Base-by-base conservation (phyloP, 2,888 invertebrate genomes). In the Falcaria lacertinaria region DNA sequence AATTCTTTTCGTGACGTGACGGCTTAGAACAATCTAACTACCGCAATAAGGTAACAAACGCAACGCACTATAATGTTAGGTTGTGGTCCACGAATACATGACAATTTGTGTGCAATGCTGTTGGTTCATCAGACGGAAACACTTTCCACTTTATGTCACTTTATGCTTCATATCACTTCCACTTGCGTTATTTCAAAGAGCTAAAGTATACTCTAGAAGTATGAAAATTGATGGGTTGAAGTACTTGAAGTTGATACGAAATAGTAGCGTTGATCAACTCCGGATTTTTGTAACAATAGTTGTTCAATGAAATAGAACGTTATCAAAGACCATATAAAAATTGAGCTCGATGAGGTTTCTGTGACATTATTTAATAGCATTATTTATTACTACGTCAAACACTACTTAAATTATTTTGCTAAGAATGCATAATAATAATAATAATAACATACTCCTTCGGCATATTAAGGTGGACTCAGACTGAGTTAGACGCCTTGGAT, bases 81-180 rank as follows among this genome's bases (percentile, higher is more conserved):
- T 45, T 53, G 57, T 54, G n/a, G 15, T 37, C 22, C 37, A 55
- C 48, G 52, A 52, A 64, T 58, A 60, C 62, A 63, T 66, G 59
- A 59, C 70, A 71, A 77, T 76, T 76, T 71, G 63, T 65, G 63
- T 67, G 78, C 74, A 74, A 75, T 54, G 71, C 64, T 55, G 55
- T 75, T 75, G 60, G 74, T 68, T 66, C 72, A 73, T 69, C 70
- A 57, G 57, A 46, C 73, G 82, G 80, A 80, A 84, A 69, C 72
- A 69, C 79, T 81, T 84, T 84, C 82, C 78, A 81, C 64, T 80
- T 72, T 73, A 76, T 79, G 75, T 74, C 74, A 80, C 69, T 71
- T 62, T 73, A 64, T 66, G 74, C 67, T 64, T 66, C 58, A 64
- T 54, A 53, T 58, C 62, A 54, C 60, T 63, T 39, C 51, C 42